These are phyloP conservation scores for Clinocottus analis DNA, from an alignment of 2,113 vertebrate genomes.

Conservation along the genomic window DNA sequence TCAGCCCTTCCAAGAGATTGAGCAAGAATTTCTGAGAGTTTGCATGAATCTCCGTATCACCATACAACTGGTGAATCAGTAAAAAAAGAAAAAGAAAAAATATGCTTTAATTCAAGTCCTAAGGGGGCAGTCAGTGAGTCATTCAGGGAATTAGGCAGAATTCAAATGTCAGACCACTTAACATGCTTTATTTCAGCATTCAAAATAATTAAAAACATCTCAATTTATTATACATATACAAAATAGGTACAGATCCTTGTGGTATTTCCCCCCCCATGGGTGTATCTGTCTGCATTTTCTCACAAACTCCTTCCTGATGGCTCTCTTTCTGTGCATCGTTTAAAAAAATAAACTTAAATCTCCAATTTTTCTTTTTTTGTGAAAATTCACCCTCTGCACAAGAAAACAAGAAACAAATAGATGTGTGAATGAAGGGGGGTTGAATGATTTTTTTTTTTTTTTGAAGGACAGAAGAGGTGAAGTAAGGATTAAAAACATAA, in stretches of 20 bases:
- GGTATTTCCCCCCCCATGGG: slow-evolving; percentile 81
- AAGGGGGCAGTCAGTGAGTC: slow-evolving; percentile 64
- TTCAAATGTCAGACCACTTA: slow-evolving; percentile 91
- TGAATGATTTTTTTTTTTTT: too few species aligned
- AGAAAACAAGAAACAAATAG: slow-evolving; percentile 65
- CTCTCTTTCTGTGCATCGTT: slow-evolving; percentile 74
- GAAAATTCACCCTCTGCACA: slow-evolving; percentile 73
- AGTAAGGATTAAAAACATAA: slow-evolving; percentile 18
- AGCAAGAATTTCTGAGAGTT: not conserved
- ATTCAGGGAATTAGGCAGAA: slow-evolving; percentile 82
- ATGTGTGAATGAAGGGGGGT: slow-evolving; percentile 8
- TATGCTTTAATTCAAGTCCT: slow-evolving; percentile 51
- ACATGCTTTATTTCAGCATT: slow-evolving; percentile 99
- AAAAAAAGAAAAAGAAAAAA: slow-evolving; percentile 36
- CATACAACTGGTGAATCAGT: slow-evolving; percentile 53
- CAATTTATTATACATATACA: slow-evolving; percentile 99
- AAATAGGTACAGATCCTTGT: slow-evolving; percentile 94
- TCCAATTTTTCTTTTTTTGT: slow-evolving; percentile 62
- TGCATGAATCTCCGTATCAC: slow-evolving; percentile 6
- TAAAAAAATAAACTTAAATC: slow-evolving; percentile 21
- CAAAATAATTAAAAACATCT: slow-evolving; percentile 99
- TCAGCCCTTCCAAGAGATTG: not conserved
- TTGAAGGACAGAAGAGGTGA: slow-evolving; percentile 24
- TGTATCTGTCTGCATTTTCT: slow-evolving; percentile 83
- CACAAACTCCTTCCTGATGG: slow-evolving; percentile 68